phyloP scores from a whole-genome alignment of 1,140 invertebrate genomes.

The Drosophila tropicalis region DNA sequence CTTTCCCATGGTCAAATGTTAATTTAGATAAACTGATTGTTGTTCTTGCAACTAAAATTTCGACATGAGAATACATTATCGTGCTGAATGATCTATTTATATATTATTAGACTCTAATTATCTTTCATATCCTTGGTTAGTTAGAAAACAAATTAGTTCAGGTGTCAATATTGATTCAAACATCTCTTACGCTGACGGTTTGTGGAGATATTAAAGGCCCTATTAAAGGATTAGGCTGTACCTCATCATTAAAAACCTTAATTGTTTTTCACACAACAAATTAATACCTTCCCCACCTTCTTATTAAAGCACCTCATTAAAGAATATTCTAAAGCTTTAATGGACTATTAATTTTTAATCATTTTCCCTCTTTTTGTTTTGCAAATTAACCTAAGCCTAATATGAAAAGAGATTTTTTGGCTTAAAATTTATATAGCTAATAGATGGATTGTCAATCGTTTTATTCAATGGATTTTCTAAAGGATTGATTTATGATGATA shows the following conservation, averaged over 20 bases:
- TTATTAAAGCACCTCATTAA: background rate
- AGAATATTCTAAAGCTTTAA: background rate
- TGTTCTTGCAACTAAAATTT: background rate
- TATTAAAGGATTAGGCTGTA: too few relatives aligned
- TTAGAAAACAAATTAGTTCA: background rate
- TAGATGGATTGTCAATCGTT: background rate
- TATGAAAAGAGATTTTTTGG: background rate
- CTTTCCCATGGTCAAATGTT: slow-evolving; percentile 1
- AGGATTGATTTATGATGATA: background rate
- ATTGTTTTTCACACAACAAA: too few relatives aligned
- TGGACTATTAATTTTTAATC: background rate
- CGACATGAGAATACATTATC: background rate
- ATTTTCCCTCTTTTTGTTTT: background rate
- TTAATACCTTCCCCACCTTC: background rate
- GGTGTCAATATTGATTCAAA: background rate
- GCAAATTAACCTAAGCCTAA: background rate
- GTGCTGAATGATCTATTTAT: background rate
- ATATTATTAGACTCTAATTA: background rate
- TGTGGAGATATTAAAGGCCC: too few relatives aligned
- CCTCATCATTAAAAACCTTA: too few relatives aligned
- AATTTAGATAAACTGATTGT: background rate
- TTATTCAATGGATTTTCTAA: background rate
- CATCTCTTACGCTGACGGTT: too few relatives aligned
- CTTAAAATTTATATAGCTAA: background rate
- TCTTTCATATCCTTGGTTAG: background rate